Evolutionary conservation across 2,888 invertebrate species (phyloP).

Genomic region (Coelogynopora nodosa): DNA sequence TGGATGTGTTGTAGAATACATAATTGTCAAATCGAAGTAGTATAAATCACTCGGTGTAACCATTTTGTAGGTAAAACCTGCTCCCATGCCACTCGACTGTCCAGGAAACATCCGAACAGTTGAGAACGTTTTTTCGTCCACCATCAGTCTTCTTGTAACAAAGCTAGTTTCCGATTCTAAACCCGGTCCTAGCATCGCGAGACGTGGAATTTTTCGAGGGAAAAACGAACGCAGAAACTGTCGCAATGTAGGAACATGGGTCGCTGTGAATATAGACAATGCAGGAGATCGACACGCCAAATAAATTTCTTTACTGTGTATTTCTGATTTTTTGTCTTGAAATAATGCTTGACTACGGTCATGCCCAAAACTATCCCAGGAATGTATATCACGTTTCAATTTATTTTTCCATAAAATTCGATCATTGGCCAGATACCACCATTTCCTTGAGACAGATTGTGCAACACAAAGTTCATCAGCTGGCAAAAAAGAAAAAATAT

Average conservation of each 20-base stretch:
- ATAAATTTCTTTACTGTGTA: not conserved
- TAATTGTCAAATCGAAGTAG: not conserved
- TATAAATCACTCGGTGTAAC: not conserved
- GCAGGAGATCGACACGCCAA: not conserved
- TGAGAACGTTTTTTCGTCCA: not conserved
- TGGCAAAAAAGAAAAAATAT: not conserved
- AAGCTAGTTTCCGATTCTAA: not conserved
- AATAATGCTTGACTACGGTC: not conserved
- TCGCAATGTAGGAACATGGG: not conserved
- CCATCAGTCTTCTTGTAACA: not conserved
- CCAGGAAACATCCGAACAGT: not conserved
- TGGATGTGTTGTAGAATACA: not conserved
- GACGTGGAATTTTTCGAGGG: not conserved
- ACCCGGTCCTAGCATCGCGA: not conserved
- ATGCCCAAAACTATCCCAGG: not conserved
- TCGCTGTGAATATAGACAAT: not conserved
- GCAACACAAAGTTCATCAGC: not conserved
- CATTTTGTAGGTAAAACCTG: not conserved
- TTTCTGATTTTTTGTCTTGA: not conserved
- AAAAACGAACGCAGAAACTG: not conserved
- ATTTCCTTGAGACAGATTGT: not conserved
- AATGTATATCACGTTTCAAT: not conserved
- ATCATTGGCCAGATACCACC: not conserved
- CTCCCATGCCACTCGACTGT: not conserved
- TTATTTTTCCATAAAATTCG: not conserved